Conservation (phyloP, 2,113 vertebrate genomes). For the Leucopternis melanops region DNA sequence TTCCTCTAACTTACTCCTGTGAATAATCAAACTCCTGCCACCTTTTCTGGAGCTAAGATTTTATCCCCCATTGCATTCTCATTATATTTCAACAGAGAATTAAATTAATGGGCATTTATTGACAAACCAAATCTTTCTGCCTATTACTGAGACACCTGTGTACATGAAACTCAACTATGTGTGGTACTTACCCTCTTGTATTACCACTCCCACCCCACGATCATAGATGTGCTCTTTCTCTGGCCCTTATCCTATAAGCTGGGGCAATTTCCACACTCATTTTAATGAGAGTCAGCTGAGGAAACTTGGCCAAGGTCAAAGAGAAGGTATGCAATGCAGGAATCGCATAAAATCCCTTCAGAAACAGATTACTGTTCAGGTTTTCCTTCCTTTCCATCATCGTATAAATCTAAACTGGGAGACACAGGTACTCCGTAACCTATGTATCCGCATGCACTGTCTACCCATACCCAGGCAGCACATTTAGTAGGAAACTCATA, state of each 20-base stretch:
- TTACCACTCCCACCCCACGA: not conserved
- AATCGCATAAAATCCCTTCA: not conserved
- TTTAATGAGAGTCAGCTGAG: not conserved
- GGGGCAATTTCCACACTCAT: not conserved
- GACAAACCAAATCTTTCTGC: not conserved
- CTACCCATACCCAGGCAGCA: not conserved
- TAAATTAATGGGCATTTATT: not conserved
- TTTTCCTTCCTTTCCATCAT: not conserved
- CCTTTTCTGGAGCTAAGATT: not conserved
- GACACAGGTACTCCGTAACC: not conserved
- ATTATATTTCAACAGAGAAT: not conserved
- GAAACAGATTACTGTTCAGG: not conserved
- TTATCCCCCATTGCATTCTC: not conserved
- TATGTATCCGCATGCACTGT: not conserved
- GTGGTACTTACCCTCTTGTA: not conserved
- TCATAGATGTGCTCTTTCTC: not conserved
- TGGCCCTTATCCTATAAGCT: not conserved
- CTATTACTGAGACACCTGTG: not conserved
- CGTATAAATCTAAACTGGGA: not conserved
- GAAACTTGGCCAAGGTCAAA: not conserved
- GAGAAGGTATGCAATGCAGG: not conserved
- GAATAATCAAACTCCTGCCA: not conserved
- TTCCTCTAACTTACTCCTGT: not conserved
- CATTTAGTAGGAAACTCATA: not conserved
- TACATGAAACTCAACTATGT: not conserved